phyloP scores from a whole-genome alignment of 1,140 invertebrate species.

The Ruditapes philippinarum region DNA sequence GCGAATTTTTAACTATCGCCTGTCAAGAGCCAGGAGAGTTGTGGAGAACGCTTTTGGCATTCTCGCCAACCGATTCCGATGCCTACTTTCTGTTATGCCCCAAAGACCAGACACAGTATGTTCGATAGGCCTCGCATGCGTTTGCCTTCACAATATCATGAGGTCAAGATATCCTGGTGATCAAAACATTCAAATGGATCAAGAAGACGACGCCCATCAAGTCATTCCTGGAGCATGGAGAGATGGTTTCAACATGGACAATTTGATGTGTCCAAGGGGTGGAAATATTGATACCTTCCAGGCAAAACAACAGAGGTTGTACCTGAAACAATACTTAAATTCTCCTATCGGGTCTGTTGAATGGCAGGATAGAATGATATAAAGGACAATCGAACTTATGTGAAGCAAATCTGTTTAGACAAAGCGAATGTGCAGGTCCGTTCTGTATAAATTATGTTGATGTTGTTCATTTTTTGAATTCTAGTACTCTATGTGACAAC shows the following conservation, averaged over 20 bases:
- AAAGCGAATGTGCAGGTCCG: too few relatives aligned
- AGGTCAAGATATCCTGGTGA: constrained; percentile 56
- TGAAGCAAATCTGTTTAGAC: too few relatives aligned
- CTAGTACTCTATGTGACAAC: too few relatives aligned
- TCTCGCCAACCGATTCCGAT: constrained; percentile 61
- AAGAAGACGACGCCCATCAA: constrained; percentile 65
- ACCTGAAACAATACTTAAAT: constrained; percentile 62
- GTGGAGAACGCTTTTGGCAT: constrained; percentile 85
- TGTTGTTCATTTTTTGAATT: too few relatives aligned
- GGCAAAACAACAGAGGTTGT: constrained; percentile 56
- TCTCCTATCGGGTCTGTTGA: constrained; percentile 50
- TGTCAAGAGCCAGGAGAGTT: constrained; percentile 80
- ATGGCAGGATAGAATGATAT: too few relatives aligned
- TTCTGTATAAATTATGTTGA: too few relatives aligned
- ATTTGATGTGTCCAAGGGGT: neutral
- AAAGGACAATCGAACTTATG: too few relatives aligned
- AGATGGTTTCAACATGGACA: constrained; percentile 39
- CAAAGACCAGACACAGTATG: constrained; percentile 55
- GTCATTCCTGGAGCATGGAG: constrained; percentile 67
- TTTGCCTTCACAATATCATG: constrained; percentile 69
- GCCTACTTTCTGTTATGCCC: constrained; percentile 38
- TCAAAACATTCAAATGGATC: constrained; percentile 57
- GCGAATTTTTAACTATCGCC: constrained; percentile 87
- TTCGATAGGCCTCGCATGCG: constrained; percentile 41
- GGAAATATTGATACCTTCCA: constrained; percentile 27